phyloP scores from a whole-genome alignment of 2,797 vertebrate species.

The Hoplostethus atlanticus region DNA sequence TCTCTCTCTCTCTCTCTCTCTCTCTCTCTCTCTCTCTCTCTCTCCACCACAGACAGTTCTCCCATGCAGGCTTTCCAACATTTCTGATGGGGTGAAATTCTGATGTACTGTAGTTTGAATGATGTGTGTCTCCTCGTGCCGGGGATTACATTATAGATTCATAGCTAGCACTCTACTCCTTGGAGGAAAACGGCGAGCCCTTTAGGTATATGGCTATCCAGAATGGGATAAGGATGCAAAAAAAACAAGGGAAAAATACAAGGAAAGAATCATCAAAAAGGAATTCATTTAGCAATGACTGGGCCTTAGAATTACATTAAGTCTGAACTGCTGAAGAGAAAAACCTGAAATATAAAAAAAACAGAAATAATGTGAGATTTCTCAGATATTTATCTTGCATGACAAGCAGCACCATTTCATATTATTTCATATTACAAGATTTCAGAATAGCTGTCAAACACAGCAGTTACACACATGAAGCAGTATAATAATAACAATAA shows the following conservation, averaged over 20 bases:
- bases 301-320: too few relatives aligned
- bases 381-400: too few relatives aligned
- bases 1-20: slow-evolving; percentile 2
- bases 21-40: slow-evolving; percentile 13
- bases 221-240: slow-evolving; percentile 7
- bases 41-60: slow-evolving; percentile 26
- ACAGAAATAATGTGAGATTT: too few relatives aligned
- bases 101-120: slow-evolving; percentile 72
- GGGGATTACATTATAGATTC: slow-evolving; percentile 80
- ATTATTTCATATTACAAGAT: background rate
- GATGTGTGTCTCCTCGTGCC: slow-evolving; percentile 70
- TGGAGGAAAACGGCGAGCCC: slow-evolving; percentile 52
- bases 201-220: slow-evolving; percentile 51
- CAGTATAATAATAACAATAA: too few relatives aligned
- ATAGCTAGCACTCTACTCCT: slow-evolving; percentile 64
- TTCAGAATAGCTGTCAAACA: background rate
- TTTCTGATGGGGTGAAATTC: slow-evolving; percentile 64
- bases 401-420: too few relatives aligned
- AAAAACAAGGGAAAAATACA: background rate
- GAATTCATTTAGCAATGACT: background rate
- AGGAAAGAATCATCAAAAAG: slow-evolving; percentile 30
- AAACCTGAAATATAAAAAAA: too few relatives aligned
- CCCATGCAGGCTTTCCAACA: slow-evolving; percentile 60
- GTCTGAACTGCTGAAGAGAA: too few relatives aligned
- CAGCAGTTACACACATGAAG: background rate